A percentile compares a stretch with the other conserved stretches of the same genome.
phyloP scores from a whole-genome alignment of 2,113 vertebrate species.

The Calypte anna region DNA sequence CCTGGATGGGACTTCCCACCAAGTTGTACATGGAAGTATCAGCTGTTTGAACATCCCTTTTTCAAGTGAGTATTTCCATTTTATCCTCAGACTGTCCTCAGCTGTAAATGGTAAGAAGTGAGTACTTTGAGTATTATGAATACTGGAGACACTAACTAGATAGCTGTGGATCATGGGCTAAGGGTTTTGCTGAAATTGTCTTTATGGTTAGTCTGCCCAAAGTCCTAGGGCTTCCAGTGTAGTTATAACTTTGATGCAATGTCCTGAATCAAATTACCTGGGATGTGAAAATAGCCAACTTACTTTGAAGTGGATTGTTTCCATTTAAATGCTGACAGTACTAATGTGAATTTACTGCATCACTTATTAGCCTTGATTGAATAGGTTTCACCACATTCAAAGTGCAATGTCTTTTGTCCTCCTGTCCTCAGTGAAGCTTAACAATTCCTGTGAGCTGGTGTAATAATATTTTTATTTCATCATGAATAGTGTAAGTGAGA shows the following conservation, averaged over 20 bases:
- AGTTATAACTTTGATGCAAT: not conserved
- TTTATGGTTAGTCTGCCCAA: not conserved
- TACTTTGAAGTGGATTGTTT: not conserved
- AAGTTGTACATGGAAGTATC: not conserved
- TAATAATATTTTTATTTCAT: slow-evolving; percentile 4
- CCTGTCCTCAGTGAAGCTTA: not conserved
- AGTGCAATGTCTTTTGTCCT: not conserved
- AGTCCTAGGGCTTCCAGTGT: not conserved
- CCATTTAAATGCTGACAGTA: not conserved
- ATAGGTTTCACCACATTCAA: not conserved
- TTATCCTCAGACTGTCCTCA: not conserved
- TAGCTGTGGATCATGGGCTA: not conserved
- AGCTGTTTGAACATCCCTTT: not conserved
- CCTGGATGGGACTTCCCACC: rapidly evolving
- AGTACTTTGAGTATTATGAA: not conserved
- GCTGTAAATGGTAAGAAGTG: not conserved
- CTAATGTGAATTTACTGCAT: not conserved
- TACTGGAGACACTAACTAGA: not conserved
- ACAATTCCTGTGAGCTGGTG: not conserved
- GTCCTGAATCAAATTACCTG: not conserved
- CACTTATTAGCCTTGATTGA: not conserved
- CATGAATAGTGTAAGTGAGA: not conserved
- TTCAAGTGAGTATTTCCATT: not conserved
- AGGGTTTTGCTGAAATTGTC: not conserved
- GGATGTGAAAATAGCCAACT: not conserved